phyloP scores from a whole-genome alignment of 2,113 vertebrate genomes.

The Pithys albifrons region DNA sequence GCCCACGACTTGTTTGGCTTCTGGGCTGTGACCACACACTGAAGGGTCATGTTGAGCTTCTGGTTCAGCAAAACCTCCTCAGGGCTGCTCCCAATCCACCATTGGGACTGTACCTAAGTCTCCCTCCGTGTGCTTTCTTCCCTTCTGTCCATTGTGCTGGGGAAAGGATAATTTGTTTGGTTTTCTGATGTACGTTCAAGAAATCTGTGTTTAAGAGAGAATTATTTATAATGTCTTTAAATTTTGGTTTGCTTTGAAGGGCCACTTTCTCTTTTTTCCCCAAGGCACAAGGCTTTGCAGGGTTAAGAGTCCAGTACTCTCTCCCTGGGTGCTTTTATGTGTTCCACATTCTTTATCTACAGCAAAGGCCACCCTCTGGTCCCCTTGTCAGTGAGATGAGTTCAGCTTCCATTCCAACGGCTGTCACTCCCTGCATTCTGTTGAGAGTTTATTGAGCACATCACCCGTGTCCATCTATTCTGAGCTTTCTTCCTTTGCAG shows the following conservation, averaged over 20 bases:
- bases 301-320: neutral
- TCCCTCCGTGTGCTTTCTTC: neutral
- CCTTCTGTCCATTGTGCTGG: neutral
- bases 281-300: neutral
- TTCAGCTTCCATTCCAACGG: neutral
- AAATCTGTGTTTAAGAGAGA: neutral
- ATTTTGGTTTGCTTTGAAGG: neutral
- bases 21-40: neutral
- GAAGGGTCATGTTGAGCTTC: neutral
- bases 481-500: neutral
- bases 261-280: neutral
- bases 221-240: neutral
- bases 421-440: neutral
- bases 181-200: neutral
- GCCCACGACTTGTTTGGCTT: neutral
- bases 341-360: neutral
- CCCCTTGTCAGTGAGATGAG: neutral
- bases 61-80: neutral
- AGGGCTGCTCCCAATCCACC: neutral
- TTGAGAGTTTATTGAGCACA: neutral
- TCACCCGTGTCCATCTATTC: neutral
- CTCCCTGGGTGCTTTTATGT: neutral
- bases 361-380: neutral
- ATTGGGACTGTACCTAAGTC: neutral
- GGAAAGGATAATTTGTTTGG: neutral